Evolutionary conservation across 2,888 invertebrate genomes (phyloP).

Genomic region (Cosmopolites sordidus): DNA sequence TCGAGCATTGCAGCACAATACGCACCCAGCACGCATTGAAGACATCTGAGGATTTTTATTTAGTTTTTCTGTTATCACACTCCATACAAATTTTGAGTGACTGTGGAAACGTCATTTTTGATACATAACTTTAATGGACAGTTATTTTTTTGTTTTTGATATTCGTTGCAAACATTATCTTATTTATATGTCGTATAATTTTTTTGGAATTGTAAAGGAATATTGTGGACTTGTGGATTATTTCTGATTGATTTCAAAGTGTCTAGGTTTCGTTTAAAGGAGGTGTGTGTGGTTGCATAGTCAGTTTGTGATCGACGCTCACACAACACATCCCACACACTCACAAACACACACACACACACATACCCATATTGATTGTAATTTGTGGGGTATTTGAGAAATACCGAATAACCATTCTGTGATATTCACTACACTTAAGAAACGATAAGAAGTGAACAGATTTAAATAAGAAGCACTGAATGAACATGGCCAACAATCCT

Average conservation of each 20-base stretch:
- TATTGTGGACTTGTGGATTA: conserved; percentile 39
- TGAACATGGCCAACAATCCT: conserved; percentile 74
- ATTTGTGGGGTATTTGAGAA: conserved; percentile 27
- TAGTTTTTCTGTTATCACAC: conserved; percentile 43
- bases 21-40: conserved; percentile 85
- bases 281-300: conserved; percentile 1
- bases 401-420: conserved; percentile 55
- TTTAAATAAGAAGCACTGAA: conserved; percentile 26
- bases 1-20: conserved; percentile 52
- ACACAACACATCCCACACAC: conserved; percentile 29
- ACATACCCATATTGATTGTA: conserved; percentile 16
- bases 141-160: conserved; percentile 29
- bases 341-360: conserved; percentile 7
- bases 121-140: conserved; percentile 33
- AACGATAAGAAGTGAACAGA: conserved; percentile 43
- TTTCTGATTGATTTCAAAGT: conserved; percentile 25
- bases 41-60: conserved; percentile 77
- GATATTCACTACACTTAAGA: conserved; percentile 55
- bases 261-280: conserved; percentile 31
- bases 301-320: neutral
- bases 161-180: neutral
- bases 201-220: conserved; percentile 21
- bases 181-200: neutral
- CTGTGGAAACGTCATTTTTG: conserved; percentile 44
- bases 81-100: conserved; percentile 47